Conservation (phyloP, 2,888 invertebrate species). For the Tipula lateralis region DNA sequence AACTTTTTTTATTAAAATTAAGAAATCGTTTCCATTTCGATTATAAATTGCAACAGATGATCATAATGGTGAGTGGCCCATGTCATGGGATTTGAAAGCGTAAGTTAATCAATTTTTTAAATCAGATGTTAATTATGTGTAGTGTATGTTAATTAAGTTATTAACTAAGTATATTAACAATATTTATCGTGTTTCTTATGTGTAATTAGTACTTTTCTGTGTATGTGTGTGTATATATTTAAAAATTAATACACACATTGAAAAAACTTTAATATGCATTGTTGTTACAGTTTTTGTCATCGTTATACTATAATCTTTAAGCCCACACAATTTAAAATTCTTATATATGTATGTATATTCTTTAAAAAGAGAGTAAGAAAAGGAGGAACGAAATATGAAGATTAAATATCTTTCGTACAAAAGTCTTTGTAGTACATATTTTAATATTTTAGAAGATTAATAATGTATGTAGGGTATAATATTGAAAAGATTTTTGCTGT, state of each 20-base stretch:
- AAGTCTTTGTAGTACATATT: background rate
- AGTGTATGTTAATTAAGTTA: background rate
- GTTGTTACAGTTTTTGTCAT: background rate
- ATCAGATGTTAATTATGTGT: background rate
- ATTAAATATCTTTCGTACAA: background rate
- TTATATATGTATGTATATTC: background rate
- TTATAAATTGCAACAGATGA: constrained; percentile 1
- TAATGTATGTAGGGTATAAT: background rate
- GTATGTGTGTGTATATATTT: background rate
- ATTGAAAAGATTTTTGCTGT: background rate
- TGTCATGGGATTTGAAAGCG: background rate
- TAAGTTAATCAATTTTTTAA: background rate
- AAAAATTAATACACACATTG: background rate
- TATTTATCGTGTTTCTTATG: background rate
- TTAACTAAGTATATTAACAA: background rate
- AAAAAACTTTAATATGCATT: background rate
- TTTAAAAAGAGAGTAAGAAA: background rate
- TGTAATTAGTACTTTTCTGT: background rate
- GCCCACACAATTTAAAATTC: background rate
- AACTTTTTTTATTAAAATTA: background rate
- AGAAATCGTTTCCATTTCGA: background rate
- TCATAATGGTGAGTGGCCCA: background rate
- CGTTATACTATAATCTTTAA: background rate
- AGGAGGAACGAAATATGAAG: background rate
- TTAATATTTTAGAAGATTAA: background rate